phyloP scores from a whole-genome alignment of 2,113 vertebrate species.

The rabbit (Oryctolagus cuniculus) region DNA sequence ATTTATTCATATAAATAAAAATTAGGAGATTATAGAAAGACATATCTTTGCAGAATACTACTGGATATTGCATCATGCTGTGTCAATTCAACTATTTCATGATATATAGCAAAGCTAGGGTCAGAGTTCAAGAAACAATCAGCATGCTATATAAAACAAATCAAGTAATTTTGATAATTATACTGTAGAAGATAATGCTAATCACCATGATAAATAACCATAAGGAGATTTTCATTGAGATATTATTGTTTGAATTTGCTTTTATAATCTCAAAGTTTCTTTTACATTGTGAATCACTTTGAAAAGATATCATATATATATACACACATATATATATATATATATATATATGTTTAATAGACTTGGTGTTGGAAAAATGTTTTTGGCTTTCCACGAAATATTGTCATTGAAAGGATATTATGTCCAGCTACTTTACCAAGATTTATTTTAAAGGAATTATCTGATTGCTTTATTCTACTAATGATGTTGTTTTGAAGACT shows the following conservation, averaged over 20 bases:
- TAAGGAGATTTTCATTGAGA: neutral
- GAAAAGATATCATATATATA: neutral
- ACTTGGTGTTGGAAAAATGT: neutral
- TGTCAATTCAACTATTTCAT: no score
- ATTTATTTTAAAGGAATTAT: neutral
- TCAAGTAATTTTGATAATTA: neutral
- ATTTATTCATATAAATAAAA: no score
- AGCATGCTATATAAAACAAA: neutral
- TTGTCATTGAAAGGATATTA: neutral
- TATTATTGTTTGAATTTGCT: neutral
- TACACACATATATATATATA: no score
- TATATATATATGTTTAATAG: neutral
- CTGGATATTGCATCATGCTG: no score
- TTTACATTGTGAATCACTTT: neutral
- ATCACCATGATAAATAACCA: neutral
- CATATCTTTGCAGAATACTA: no score
- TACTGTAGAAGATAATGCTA: neutral
- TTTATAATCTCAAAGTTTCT: slow-evolving; percentile 4
- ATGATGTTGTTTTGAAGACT: neutral
- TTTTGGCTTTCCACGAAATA: neutral
- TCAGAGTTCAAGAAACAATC: slow-evolving; percentile 8
- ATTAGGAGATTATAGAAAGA: no score
- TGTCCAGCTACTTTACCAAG: neutral
- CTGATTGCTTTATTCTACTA: neutral
- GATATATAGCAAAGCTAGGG: no score